These are phyloP conservation scores for Phalacrocorax brasilianus DNA, from an alignment of 2,113 vertebrate species.

Conservation along the genomic window DNA sequence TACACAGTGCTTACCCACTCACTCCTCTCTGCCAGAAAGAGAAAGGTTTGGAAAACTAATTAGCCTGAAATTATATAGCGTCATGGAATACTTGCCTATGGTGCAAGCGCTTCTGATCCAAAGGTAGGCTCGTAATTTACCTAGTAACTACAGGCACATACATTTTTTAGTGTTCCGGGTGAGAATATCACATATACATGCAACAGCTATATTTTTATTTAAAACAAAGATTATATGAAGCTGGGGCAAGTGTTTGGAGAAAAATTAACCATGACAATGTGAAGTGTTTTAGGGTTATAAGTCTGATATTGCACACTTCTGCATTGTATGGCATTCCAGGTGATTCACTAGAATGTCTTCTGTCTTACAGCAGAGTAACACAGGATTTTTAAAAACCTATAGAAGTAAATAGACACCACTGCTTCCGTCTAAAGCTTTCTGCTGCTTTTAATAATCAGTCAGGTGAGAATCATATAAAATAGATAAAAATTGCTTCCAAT, in stretches of 20 bases:
- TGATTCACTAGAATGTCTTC: background rate
- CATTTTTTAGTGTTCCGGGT: background rate
- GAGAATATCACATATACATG: background rate
- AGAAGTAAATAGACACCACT: background rate
- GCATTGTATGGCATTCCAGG: background rate
- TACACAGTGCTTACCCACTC: background rate
- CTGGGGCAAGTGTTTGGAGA: background rate
- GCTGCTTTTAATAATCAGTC: background rate
- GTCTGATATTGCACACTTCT: background rate
- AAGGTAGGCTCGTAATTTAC: background rate
- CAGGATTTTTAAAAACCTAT: background rate
- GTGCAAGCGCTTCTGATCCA: conserved; percentile 2
- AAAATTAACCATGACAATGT: background rate
- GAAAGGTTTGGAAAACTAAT: background rate
- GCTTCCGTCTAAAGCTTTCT: background rate
- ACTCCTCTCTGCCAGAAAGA: background rate
- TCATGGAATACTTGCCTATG: background rate
- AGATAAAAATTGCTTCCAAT: background rate
- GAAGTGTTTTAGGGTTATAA: background rate
- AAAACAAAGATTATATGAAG: background rate
- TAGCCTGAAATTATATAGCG: background rate
- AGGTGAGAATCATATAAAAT: background rate
- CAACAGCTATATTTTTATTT: background rate
- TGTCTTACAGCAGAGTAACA: background rate
- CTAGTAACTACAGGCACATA: conserved; percentile 30